These are phyloP conservation scores for Saccostrea glomerata DNA, from an alignment of 1,140 invertebrate species.

Conservation along the genomic window DNA sequence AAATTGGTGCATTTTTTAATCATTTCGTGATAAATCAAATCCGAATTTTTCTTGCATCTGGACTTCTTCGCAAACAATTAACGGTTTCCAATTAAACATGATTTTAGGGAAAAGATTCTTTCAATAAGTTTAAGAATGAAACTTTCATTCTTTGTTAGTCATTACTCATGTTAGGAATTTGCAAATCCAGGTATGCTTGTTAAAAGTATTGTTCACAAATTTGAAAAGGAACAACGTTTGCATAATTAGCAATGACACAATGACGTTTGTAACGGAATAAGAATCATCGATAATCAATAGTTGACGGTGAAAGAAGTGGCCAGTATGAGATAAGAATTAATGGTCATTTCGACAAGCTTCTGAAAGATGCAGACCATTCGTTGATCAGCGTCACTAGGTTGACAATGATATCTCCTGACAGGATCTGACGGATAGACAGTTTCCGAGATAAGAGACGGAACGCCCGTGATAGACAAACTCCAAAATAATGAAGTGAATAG, in stretches of 20 bases:
- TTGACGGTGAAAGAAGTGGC: neutral
- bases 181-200: neutral
- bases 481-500: conserved; percentile 15
- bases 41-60: neutral
- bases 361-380: conserved; percentile 26
- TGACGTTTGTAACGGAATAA: conserved; percentile 9
- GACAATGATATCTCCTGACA: conserved; percentile 31
- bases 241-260: conserved; percentile 11
- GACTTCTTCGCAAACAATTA: conserved; percentile 22
- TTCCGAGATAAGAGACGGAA: conserved; percentile 27
- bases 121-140: neutral
- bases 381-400: neutral
- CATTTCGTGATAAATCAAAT: neutral
- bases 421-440: conserved; percentile 25
- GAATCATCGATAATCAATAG: conserved; percentile 12
- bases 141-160: neutral
- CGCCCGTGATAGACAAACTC: conserved; percentile 1
- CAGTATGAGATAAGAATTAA: conserved; percentile 2
- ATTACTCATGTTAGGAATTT: neutral
- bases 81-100: neutral
- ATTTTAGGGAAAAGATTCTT: neutral
- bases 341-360: conserved; percentile 27
- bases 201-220: neutral
- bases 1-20: neutral
- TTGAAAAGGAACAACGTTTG: neutral